A percentile compares a stretch with the other conserved stretches of the same genome.
phyloP scores from a whole-genome alignment of 1,140 invertebrate genomes.

The Gryllus bimaculatus region DNA sequence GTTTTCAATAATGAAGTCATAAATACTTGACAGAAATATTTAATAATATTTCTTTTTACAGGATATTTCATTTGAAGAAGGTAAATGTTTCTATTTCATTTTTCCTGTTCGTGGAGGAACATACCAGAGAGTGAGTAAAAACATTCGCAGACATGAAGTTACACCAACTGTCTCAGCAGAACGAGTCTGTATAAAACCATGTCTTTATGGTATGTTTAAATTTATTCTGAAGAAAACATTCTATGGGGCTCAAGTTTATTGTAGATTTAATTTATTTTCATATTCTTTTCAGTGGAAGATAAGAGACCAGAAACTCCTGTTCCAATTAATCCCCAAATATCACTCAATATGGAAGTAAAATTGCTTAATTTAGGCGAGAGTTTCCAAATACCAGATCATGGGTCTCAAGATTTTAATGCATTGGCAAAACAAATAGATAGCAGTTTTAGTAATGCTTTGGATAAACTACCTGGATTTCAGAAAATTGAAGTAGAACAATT shows the following conservation, averaged over 20 bases:
- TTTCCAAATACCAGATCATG: constrained; percentile 56
- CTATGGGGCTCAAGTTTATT: background rate
- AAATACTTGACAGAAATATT: too few species aligned
- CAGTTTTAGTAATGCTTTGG: constrained; percentile 52
- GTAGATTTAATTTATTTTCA: background rate
- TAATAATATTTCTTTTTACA: constrained; percentile 26
- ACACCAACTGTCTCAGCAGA: constrained; percentile 68
- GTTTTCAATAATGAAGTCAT: too few species aligned
- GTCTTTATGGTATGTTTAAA: constrained; percentile 48
- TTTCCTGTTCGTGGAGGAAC: constrained; percentile 77
- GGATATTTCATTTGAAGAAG: constrained; percentile 75
- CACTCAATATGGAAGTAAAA: constrained; percentile 63
- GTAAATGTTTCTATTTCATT: constrained; percentile 77
- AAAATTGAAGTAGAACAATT: constrained; percentile 57
- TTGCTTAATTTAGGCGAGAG: constrained; percentile 65
- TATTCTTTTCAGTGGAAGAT: background rate
- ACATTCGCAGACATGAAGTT: constrained; percentile 69
- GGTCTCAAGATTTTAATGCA: constrained; percentile 59
- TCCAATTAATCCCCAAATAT: constrained; percentile 47
- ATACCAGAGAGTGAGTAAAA: constrained; percentile 75
- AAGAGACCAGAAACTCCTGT: constrained; percentile 22
- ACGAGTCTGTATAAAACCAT: constrained; percentile 74
- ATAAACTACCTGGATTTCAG: constrained; percentile 60
- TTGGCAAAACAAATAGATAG: constrained; percentile 57
- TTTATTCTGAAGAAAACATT: too few species aligned